A percentile compares a stretch with the other conserved stretches of the same genome.
These are phyloP conservation scores for Conopomorpha cramerella DNA, from an alignment of 1,140 invertebrate genomes.

Conservation along the genomic window DNA sequence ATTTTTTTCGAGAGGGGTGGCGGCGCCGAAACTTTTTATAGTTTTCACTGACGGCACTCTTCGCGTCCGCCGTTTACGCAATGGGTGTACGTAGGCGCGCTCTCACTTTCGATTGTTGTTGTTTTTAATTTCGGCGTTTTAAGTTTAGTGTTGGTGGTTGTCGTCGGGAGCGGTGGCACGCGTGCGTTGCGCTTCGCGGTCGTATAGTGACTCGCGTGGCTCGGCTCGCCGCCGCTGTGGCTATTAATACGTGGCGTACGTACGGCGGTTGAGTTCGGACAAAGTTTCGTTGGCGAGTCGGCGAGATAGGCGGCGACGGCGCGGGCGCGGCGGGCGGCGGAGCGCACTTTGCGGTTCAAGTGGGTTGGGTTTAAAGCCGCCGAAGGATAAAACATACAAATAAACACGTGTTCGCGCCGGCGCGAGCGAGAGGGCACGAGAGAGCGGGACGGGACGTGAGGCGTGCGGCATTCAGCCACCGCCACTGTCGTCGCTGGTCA, in stretches of 20 bases:
- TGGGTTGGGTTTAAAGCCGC: slow-evolving; percentile 63
- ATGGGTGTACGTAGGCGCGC: slow-evolving; percentile 32
- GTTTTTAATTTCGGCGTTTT: slow-evolving; percentile 9
- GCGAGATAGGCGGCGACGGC: slow-evolving; percentile 48
- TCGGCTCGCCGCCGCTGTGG: slow-evolving; percentile 23
- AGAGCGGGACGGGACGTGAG: slow-evolving; percentile 31
- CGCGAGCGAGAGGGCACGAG: slow-evolving; percentile 47
- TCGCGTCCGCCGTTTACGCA: slow-evolving; percentile 43
- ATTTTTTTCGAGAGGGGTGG: slow-evolving; percentile 42
- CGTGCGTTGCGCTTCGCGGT: slow-evolving; percentile 17
- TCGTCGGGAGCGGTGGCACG: slow-evolving; percentile 10
- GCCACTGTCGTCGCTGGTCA: too few relatives aligned
- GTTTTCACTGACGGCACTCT: slow-evolving; percentile 56
- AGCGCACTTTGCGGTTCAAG: slow-evolving; percentile 57
- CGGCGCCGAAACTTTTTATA: slow-evolving; percentile 59
- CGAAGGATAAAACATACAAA: slow-evolving; percentile 65
- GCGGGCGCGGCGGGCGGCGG: slow-evolving; percentile 48
- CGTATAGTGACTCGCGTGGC: slow-evolving; percentile 27
- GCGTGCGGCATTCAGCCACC: slow-evolving; percentile 57
- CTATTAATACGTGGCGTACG: slow-evolving; percentile 54
- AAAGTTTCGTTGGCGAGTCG: slow-evolving; percentile 53
- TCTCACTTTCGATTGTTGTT: slow-evolving; percentile 29
- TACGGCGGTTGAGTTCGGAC: slow-evolving; percentile 52
- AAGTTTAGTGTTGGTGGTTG: slow-evolving; percentile 15
- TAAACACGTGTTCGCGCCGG: slow-evolving; percentile 63